phyloP scores from a whole-genome alignment of 2,888 invertebrate species.

The Mesochorus sp. region DNA sequence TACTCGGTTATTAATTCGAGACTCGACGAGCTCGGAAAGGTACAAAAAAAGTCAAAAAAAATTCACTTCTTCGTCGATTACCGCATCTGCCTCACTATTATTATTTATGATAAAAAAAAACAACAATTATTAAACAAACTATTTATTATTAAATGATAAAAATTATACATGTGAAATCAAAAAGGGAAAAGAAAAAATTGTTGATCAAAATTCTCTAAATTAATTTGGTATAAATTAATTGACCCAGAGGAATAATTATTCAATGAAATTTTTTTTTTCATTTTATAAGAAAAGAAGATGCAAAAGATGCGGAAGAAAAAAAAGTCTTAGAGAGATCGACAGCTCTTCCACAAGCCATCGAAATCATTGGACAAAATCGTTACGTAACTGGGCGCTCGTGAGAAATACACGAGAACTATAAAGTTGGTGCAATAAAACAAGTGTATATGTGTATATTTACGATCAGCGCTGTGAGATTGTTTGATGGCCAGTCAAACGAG shows the following conservation, averaged over 20 bases:
- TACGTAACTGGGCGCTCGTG: conserved; percentile 38
- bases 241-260: no score
- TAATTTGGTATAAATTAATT: no score
- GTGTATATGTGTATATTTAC: conserved; percentile 12
- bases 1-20: conserved; percentile 33
- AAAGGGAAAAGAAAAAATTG: no score
- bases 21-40: background rate
- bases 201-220: no score
- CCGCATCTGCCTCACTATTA: no score
- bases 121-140: no score
- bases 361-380: conserved; percentile 40
- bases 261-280: no score
- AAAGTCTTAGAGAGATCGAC: no score
- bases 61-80: no score
- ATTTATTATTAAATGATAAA: no score
- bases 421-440: background rate
- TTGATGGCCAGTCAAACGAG: conserved; percentile 30
- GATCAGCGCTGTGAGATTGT: conserved; percentile 17
- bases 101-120: background rate
- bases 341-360: conserved; percentile 29
- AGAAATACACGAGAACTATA: conserved; percentile 31
- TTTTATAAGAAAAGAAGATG: background rate
- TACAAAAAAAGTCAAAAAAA: no score
- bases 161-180: no score
- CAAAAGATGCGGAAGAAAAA: conserved; percentile 10